phyloP scores from a whole-genome alignment of 2,797 vertebrate genomes.

The Platyrinchus mystaceus region DNA sequence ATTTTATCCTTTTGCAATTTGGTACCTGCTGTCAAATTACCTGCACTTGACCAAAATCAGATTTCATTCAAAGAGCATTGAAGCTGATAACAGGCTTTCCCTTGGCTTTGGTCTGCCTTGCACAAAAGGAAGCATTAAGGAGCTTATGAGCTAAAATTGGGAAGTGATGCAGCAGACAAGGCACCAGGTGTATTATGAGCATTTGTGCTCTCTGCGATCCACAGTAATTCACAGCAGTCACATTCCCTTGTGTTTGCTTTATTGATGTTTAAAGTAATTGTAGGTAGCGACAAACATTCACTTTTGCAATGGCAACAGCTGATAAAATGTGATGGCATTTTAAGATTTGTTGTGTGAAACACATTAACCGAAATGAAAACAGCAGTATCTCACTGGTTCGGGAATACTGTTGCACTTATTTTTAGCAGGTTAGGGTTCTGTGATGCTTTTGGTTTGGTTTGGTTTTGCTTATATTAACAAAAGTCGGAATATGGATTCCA shows the following conservation, averaged over 20 bases:
- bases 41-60: neutral
- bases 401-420: neutral
- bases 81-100: neutral
- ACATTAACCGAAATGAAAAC: neutral
- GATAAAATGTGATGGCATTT: neutral
- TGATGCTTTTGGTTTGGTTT: neutral
- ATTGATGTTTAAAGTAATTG: neutral
- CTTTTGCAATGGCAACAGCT: neutral
- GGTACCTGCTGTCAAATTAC: neutral
- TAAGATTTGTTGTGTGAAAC: neutral
- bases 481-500: neutral
- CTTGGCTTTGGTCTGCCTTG: neutral
- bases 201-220: neutral
- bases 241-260: neutral
- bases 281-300: neutral
- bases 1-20: neutral
- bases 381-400: neutral
- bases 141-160: neutral
- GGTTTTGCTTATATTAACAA: neutral
- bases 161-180: neutral
- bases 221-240: neutral
- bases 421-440: neutral
- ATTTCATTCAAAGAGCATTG: neutral
- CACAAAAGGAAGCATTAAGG: neutral
- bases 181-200: neutral